These are phyloP conservation scores for Epinotia ramella DNA, from an alignment of 2,888 invertebrate genomes.

Conservation along the genomic window DNA sequence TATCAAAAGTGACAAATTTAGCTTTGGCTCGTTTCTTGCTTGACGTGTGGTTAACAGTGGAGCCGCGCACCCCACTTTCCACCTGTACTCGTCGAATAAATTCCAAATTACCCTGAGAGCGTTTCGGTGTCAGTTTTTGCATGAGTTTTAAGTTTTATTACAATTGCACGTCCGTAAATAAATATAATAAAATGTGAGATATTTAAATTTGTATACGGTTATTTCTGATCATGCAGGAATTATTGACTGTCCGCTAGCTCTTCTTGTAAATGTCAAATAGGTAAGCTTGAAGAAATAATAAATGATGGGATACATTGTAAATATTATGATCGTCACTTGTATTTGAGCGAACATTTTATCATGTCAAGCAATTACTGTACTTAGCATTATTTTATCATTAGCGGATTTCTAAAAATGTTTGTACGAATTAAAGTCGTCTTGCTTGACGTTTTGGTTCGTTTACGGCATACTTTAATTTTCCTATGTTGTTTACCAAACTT, in stretches of 20 bases:
- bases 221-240: slow-evolving; percentile 45
- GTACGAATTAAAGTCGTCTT: too few relatives aligned
- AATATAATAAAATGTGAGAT: slow-evolving; percentile 44
- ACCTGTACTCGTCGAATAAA: slow-evolving; percentile 48
- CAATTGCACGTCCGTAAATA: slow-evolving; percentile 43
- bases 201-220: slow-evolving; percentile 41
- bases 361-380: too few relatives aligned
- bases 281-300: slow-evolving; percentile 24
- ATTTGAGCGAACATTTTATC: background rate
- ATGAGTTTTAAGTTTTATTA: slow-evolving; percentile 50
- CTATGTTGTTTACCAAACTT: too few relatives aligned
- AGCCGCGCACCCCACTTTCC: slow-evolving; percentile 38
- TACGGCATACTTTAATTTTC: too few relatives aligned
- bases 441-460: too few relatives aligned
- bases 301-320: background rate
- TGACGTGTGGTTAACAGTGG: slow-evolving; percentile 40
- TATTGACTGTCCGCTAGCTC: slow-evolving; percentile 16
- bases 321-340: background rate
- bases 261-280: slow-evolving; percentile 24
- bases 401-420: too few relatives aligned
- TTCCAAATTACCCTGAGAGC: slow-evolving; percentile 49
- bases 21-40: background rate
- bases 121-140: slow-evolving; percentile 48
- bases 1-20: background rate
- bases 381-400: too few relatives aligned